phyloP scores from a whole-genome alignment of 2,888 invertebrate genomes.

The Tipula confusa region DNA sequence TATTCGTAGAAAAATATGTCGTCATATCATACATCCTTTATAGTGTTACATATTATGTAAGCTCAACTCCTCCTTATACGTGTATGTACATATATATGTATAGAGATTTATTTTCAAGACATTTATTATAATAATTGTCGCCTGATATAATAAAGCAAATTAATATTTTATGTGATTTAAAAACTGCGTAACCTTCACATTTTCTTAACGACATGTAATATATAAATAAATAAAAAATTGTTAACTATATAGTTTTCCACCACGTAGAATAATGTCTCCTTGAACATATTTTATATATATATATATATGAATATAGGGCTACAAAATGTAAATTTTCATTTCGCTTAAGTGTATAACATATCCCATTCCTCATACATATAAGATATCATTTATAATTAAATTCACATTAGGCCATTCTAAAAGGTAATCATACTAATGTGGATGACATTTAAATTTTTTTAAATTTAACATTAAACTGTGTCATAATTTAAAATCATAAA shows the following conservation, averaged over 20 bases:
- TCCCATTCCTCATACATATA: not conserved
- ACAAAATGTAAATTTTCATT: not conserved
- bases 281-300: not conserved
- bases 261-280: not conserved
- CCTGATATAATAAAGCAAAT: not conserved
- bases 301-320: too few species aligned
- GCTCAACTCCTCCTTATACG: not conserved
- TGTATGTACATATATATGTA: not conserved
- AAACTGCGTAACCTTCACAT: constrained; percentile 25
- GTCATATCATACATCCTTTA: not conserved
- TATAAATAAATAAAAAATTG: not conserved
- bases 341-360: not conserved
- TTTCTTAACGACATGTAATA: not conserved
- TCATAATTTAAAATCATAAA: not conserved
- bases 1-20: not conserved
- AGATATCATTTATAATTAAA: not conserved
- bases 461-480: not conserved
- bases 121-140: constrained; percentile 25
- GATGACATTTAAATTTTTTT: constrained; percentile 20
- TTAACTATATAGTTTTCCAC: not conserved
- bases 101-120: not conserved
- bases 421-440: not conserved
- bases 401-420: not conserved
- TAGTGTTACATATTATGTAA: not conserved
- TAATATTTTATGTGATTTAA: not conserved